Evolutionary conservation across 1,140 invertebrate genomes (phyloP), one percentile per base, ranked within the genome.

Genomic region (Papilio xuthus): DNA sequence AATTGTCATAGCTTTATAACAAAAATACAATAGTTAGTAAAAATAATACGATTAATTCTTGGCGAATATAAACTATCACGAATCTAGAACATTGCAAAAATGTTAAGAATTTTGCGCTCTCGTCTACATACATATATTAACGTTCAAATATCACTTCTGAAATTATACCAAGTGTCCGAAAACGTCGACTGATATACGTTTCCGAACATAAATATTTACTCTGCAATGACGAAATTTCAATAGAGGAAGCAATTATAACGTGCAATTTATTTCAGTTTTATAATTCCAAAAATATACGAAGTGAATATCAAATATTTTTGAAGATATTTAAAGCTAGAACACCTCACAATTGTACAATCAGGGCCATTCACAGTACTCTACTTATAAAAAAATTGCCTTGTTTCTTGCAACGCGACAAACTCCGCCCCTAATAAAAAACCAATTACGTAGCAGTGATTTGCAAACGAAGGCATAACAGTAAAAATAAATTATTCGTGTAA

Each of bases 101-200:
- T 67, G 60, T 26, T 15, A 67, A 32, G 60, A 28, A 67, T 32
- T 32, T 67, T 67, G n/a, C n/a, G 1, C 50, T 53, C n/a, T 67
- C 15, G 10, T 28, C 60, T 67, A 28, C 60, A 63, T 28, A 63
- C 26, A 28, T 67, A 53, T 53, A 20, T 60, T 67, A 67, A 67
- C 26, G 60, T 67, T 67, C 60, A 67, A 28, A 67, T 67, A 28
- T 67, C 60, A 28, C 60, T 18, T 67, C 60, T 67, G 60, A 67
- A 28, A 67, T 67, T 67, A 67, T 67, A 26, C 60, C 60, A 67
- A 67, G 60, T 28, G 23, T 28, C 26, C 60, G 60, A 28, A 67
- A 67, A 28, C 26, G 10, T 28, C 23, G 26, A 20, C 50, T 67
- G 60, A 60, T 60, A 60, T 60, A 60, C 12, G 60, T 67, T 67